phyloP scores from a whole-genome alignment of 2,113 vertebrate species.

The Tamias sibiricus region DNA sequence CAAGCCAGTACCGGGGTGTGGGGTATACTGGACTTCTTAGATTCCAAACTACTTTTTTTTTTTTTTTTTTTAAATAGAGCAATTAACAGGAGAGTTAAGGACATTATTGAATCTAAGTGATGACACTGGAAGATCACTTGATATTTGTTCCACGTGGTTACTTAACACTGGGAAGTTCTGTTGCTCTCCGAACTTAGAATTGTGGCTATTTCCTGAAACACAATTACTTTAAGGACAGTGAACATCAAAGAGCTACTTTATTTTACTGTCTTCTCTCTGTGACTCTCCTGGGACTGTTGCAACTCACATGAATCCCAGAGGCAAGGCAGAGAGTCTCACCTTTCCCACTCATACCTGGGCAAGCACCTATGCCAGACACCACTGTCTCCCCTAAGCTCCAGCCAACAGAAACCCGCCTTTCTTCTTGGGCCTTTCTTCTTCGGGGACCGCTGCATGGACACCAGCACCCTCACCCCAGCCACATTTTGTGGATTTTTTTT shows the following conservation, averaged over 20 bases:
- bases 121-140: background rate
- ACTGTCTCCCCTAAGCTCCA: background rate
- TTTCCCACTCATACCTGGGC: background rate
- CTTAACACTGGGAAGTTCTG: background rate
- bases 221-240: background rate
- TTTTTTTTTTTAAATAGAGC: background rate
- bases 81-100: background rate
- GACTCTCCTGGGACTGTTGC: background rate
- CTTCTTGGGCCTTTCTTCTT: too few species aligned
- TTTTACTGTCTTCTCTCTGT: background rate
- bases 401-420: background rate
- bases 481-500: background rate
- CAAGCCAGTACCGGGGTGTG: too few species aligned
- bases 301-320: background rate
- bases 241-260: background rate
- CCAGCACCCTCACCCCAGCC: too few species aligned
- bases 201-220: background rate
- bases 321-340: background rate
- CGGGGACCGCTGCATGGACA: too few species aligned
- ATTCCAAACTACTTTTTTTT: too few species aligned
- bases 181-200: background rate
- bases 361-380: background rate
- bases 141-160: background rate
- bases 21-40: background rate
- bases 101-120: background rate